Conservation (phyloP, 2,797 vertebrate species). For the Lacerta viridis region DNA sequence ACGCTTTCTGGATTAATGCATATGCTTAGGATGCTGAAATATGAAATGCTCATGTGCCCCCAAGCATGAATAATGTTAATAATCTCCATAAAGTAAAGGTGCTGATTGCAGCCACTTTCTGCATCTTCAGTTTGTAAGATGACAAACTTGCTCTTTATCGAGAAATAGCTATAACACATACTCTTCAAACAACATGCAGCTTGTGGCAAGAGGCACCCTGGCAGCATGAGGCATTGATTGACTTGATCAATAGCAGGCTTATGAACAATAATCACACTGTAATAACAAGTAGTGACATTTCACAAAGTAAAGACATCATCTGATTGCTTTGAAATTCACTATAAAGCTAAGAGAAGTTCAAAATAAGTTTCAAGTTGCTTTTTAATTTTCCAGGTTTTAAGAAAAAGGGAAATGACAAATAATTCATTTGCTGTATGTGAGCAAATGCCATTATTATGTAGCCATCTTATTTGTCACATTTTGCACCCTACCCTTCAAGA, state of each 20-base stretch:
- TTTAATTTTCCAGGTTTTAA: slow-evolving; percentile 46
- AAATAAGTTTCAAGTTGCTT: slow-evolving; percentile 50
- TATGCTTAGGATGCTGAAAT: not conserved
- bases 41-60: not conserved
- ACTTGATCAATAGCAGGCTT: slow-evolving; percentile 51
- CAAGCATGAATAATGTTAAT: not conserved
- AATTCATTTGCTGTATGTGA: slow-evolving; percentile 62
- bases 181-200: slow-evolving; percentile 23
- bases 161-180: slow-evolving; percentile 43
- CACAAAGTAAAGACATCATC: slow-evolving; percentile 52
- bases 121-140: not conserved
- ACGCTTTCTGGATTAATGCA: slow-evolving; percentile 11
- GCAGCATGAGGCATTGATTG: slow-evolving; percentile 25
- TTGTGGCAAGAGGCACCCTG: slow-evolving; percentile 6
- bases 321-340: slow-evolving; percentile 28
- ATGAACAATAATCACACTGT: slow-evolving; percentile 56
- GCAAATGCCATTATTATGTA: slow-evolving; percentile 67
- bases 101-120: not conserved
- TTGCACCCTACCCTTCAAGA: not conserved
- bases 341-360: slow-evolving; percentile 37
- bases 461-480: not conserved
- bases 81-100: not conserved
- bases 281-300: slow-evolving; percentile 43
- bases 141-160: slow-evolving; percentile 25
- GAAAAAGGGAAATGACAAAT: slow-evolving; percentile 55